A percentile compares a stretch with the other conserved stretches of the same genome.
Conservation (phyloP, 2,888 invertebrate genomes). For the Drosophila vallismaia region DNA sequence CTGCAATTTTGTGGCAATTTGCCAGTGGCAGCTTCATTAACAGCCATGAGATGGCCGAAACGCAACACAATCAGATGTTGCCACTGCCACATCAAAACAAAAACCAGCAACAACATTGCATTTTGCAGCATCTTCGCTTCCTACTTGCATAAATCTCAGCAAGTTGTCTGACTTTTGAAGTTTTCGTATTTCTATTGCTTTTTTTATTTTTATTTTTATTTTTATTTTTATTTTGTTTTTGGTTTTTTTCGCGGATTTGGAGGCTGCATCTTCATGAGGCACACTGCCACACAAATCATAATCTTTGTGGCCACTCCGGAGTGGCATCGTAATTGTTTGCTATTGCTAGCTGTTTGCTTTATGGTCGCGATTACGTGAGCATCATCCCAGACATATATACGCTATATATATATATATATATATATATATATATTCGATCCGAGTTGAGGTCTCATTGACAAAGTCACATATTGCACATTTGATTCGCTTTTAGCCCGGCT, state of each 20-base stretch:
- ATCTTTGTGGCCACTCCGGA: constrained; percentile 37
- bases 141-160: constrained; percentile 46
- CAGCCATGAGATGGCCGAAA: constrained; percentile 47
- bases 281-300: constrained; percentile 50
- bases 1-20: constrained; percentile 56
- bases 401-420: neutral
- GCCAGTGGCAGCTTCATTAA: constrained; percentile 48
- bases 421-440: neutral
- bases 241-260: constrained; percentile 1
- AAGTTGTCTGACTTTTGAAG: constrained; percentile 9
- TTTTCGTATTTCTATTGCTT: constrained; percentile 4
- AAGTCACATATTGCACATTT: constrained; percentile 47
- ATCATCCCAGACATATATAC: neutral
- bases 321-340: constrained; percentile 64
- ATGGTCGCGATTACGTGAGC: constrained; percentile 72
- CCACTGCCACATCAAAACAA: neutral
- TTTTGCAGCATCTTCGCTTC: constrained; percentile 42
- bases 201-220: constrained; percentile 4
- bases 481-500: constrained; percentile 40
- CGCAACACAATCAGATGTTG: constrained; percentile 3
- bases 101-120: constrained; percentile 10
- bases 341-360: constrained; percentile 62
- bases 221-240: constrained; percentile 7
- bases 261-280: constrained; percentile 25
- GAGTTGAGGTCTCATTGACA: constrained; percentile 30